phyloP scores from a whole-genome alignment of 2,888 invertebrate species.

The Pristionchus arcanus region DNA sequence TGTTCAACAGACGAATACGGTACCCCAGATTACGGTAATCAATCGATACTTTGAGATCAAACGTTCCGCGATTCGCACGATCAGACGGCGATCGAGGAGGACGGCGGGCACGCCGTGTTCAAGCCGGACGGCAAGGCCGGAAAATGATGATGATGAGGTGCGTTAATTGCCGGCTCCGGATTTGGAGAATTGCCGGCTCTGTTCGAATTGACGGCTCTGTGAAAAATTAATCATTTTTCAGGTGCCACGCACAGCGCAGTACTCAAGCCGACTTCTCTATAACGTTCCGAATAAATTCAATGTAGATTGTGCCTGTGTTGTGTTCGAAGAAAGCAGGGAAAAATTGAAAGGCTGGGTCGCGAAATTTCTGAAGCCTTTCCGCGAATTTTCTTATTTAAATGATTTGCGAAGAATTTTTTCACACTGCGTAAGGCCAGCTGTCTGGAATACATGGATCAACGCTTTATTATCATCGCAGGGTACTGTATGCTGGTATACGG shows the following conservation, averaged over 20 bases:
- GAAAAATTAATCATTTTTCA: neutral
- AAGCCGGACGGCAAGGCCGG: conserved; percentile 1
- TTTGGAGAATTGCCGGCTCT: too few species aligned
- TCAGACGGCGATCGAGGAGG: neutral
- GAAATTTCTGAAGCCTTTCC: too few species aligned
- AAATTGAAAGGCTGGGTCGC: too few species aligned
- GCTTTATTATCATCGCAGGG: too few species aligned
- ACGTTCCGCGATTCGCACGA: conserved; percentile 6
- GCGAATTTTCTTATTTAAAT: too few species aligned
- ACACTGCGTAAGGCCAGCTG: too few species aligned
- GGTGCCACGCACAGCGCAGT: neutral
- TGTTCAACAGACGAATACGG: neutral
- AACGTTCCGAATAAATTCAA: conserved; percentile 1
- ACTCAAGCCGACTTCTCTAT: neutral
- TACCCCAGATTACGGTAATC: neutral
- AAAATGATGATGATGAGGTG: neutral
- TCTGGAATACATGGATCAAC: too few species aligned
- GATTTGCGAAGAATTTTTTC: too few species aligned
- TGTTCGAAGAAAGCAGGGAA: neutral
- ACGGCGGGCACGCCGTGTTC: conserved; percentile 7
- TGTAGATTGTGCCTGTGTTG: neutral
- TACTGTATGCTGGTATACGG: too few species aligned
- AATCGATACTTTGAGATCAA: neutral
- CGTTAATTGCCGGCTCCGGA: neutral
- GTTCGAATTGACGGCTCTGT: too few species aligned